Evolutionary conservation across 2,113 vertebrate species (phyloP), one percentile per base, ranked within the genome.

Genomic region (Pogona vitticeps): DNA sequence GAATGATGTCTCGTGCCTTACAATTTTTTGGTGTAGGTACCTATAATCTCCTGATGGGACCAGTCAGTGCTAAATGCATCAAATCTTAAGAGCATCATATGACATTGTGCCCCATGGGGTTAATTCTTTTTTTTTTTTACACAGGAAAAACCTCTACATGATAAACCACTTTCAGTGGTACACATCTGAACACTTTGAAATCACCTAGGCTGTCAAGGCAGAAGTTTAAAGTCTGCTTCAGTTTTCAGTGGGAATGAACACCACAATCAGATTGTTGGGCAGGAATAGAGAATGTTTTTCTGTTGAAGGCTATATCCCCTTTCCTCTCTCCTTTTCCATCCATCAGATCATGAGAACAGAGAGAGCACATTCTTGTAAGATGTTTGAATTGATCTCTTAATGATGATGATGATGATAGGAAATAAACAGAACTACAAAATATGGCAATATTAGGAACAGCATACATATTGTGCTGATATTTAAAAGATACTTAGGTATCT

Each of bases 121-220:
- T 93, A 94, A 94, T 92, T 91, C 92, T 93, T 91, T 91, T 86
- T 85, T 92, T 93, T 91, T 91, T 86, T 85, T 58, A 31, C 90
- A 83, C 83, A 88, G 1, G 36, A 52, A 84, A 93, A 94, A 90
- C 88, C 92, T 93, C 93, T 90, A 95, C 94, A 95, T 92, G 94
- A 93, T 93, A 95, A 93, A 94, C 93, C 93, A 95, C 93, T 94
- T 93, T 61, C 88, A 61, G 81, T 0, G 38, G 71, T 91, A 86
- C 89, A 88, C 89, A 91, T 91, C 86, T 92, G 90, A 68, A 92
- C 72, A 90, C 82, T 92, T 91, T 93, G 91, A 94, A 91, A 87
- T 91, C 86, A 89, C 86, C 88, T 88, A 88, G 80, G 80, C 91
- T 92, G 71, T 79, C 87, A 93, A 91, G 85, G 83, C 85, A 94